Evolutionary conservation across 2,888 invertebrate genomes (phyloP).

Genomic region (Lithophane leautieri): DNA sequence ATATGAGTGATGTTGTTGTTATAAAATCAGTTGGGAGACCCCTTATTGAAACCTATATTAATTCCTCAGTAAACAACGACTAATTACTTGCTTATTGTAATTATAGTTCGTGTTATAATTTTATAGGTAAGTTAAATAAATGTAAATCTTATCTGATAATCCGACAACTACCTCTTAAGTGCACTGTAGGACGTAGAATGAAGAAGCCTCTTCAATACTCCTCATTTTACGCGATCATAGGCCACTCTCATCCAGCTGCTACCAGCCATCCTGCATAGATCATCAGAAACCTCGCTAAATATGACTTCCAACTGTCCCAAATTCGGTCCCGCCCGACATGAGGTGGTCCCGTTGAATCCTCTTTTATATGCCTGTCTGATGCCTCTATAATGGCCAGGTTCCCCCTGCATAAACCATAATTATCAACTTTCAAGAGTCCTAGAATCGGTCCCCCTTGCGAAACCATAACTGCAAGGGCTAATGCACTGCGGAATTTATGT

Average conservation of each 20-base stretch:
- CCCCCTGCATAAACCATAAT: background rate
- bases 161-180: background rate
- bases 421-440: background rate
- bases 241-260: background rate
- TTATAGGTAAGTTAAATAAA: background rate
- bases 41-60: background rate
- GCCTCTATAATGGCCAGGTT: background rate
- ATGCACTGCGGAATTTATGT: conserved; percentile 14
- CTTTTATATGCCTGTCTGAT: background rate
- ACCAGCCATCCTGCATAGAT: background rate
- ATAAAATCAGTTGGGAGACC: conserved; percentile 1
- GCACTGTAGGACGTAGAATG: background rate
- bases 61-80: background rate
- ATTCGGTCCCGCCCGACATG: background rate
- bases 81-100: background rate
- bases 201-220: background rate
- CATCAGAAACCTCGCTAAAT: background rate
- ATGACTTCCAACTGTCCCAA: background rate
- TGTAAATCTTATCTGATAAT: background rate
- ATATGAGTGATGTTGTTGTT: background rate
- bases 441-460: background rate
- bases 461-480: background rate
- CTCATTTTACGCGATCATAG: background rate
- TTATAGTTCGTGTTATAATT: no score
- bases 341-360: no score